Base-by-base conservation (phyloP, 2,888 invertebrate species). In the Gandaritis pyraliata region DNA sequence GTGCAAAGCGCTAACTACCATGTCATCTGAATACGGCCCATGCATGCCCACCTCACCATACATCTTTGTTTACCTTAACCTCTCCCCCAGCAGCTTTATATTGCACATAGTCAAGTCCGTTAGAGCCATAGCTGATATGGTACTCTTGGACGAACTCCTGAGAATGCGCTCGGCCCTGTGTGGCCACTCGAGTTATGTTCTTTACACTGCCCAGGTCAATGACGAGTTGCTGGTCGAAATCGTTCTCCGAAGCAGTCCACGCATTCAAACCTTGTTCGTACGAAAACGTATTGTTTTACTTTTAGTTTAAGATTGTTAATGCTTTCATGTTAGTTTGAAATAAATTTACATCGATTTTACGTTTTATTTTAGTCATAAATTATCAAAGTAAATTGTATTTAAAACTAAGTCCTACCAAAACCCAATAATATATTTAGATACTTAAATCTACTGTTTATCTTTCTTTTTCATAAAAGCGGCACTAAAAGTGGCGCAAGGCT, bases 81-180 rank as follows among this genome's bases (percentile, higher is more conserved):
- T 97, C 96, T 72, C 98, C 98, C 78, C 97, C 96, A 53, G 96
- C 94, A 72, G 97, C 98, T 93, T 97, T 97, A 90, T 96, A 98
- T 83, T 96, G 96, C 62, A 96, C 95, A 89, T 96, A 98, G 90
- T 98, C 98, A 78, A 96, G 94, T 67, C 97, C 97, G 81, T 97
- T 97, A 75, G 96, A 96, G 70, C 98, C 97, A 90, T 97, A 99
- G 90, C 97, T 97, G 81, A 99, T 95, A 82, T 96, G 95, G 88
- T 96, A 99, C 87, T 99, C 98, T 87, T 96, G 96, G 61, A 99
- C 97, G 92, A 95, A 99, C 88, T 99, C 98, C 76, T 95, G 95
- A 67, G 97, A 96, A 81, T 97, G 96, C 2, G 97, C 95, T 60
- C 98, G 95, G 71, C 99, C 99, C 86, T 97, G 97, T 29, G 98